Base-by-base conservation (phyloP, 2,113 vertebrate species). In the Pipra filicauda region DNA sequence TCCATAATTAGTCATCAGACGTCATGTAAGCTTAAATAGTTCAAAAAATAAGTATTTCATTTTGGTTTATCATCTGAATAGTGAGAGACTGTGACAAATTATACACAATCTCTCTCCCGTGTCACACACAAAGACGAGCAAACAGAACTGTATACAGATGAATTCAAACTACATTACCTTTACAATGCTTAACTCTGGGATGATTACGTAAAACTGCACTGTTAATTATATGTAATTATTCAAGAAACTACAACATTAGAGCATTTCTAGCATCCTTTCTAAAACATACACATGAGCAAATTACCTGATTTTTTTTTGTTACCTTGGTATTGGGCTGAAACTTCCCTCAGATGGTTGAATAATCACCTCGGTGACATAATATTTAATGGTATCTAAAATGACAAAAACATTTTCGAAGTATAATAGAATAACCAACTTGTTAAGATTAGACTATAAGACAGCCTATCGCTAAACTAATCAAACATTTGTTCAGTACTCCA, bases 341-440 rank as follows among this genome's bases (percentile, higher is more conserved):
- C 81, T 96, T 73, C 76, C 96, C 66, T 92, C 95, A 55, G 97
- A 95, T 7, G 96, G 96, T 52, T 95, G 98, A 97, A 99, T 97
- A 90, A 98, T 94, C 93, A 99, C 96, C 97, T 99, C 99, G 2
- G 99, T 99, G 95, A 99, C 88, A 95, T 99, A 99, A 81, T 99
- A 98, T 88, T 99, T 99, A 92, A 98, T 76, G 19, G 97, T 98
- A 80, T 97, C 99, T 99, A 96, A 76, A 98, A 97, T 70, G 66
- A 96, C 75, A 97, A 64, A 95, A 37, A 58, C 52, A 92, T 28
- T 48, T 88, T 84, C 81, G 26, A 75, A 74, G 31, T 28, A n/a
- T 8, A 88, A 17, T 2, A 77, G n/a, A 90, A 93, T 22, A 94
- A 92, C 5, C 1, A 2, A 46, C 49, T 58, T 74, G 11, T 41